Evolutionary conservation across 1,140 invertebrate species (phyloP), one percentile per base, ranked within the genome.

Genomic region (Mycetomoellerius zeteki): DNA sequence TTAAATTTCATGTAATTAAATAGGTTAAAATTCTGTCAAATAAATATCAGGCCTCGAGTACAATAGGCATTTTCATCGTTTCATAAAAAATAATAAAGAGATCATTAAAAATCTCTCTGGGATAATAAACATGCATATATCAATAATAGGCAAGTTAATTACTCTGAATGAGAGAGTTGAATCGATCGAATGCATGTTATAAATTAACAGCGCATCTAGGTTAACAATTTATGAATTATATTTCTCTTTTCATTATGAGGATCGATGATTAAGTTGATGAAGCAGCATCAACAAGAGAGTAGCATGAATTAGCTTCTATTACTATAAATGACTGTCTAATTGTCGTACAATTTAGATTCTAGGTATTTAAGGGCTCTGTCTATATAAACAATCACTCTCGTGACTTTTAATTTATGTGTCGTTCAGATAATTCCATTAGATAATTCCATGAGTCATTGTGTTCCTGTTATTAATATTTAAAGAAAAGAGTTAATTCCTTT

Each of bases 281-380:
- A 75, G 67, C 52, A 58, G 52, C 30, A 72, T 72, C 33, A 47
- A 37, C 67, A 82, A 82, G 37, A 43, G 37, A 43, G 52, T 90
- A 89, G 72, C 69, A 87, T 75, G 71, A 90, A 90, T 93, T 92
- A 90, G 92, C 88, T 91, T 84, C 86, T 89, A 91, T 93, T 92
- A 90, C 80, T 88, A 90, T 92, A 92, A 93, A 90, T 92, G 71
- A 69, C 21, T 85, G 60, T 88, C 81, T 93, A 93, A 93, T 92
- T 92, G 88, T 78, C 85, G 86, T 87, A 90, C 92, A 93, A 92
- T 93, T 91, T 77, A 91, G 56, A 76, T 88, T 58, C 84, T 87
- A 54, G 67, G 69, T 90, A 76, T 87, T 78, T 76, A 82, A 76
- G 72, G 73, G 86, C 87, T 85, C 86, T 89, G 65, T 88, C 85